These are phyloP conservation scores for Nansenia antarctica DNA, from an alignment of 2,113 vertebrate genomes.

Conservation along the genomic window DNA sequence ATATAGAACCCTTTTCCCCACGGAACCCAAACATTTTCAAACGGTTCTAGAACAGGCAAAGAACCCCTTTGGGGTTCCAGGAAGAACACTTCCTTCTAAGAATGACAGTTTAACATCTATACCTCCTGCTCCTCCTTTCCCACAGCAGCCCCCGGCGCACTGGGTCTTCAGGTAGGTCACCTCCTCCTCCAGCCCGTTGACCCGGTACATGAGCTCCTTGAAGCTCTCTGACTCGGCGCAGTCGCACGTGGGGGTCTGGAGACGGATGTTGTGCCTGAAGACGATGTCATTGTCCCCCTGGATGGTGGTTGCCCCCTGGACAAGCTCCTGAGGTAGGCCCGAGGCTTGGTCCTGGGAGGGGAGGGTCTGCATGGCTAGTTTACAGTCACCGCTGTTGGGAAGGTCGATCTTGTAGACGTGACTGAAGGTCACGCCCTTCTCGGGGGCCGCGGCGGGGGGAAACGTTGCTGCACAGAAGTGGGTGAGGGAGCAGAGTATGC, in stretches of 20 bases:
- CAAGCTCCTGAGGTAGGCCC: conserved; percentile 28
- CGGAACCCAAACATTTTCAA: no score
- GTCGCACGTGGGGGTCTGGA: conserved; percentile 74
- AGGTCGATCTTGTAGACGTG: conserved; percentile 84
- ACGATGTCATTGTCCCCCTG: conserved; percentile 81
- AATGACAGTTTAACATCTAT: no score
- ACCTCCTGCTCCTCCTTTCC: conserved; percentile 58
- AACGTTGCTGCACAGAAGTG: conserved; percentile 52
- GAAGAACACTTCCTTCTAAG: no score
- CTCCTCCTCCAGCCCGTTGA: conserved; percentile 86
- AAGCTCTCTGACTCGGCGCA: conserved; percentile 75
- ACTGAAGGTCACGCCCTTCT: conserved; percentile 81
- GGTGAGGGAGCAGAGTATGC: conserved; percentile 51
- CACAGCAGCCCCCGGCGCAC: conserved; percentile 80
- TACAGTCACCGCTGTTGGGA: conserved; percentile 72
- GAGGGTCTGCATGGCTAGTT: conserved; percentile 67
- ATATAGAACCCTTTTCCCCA: no score
- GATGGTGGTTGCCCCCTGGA: background rate
- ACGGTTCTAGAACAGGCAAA: no score
- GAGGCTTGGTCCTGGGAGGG: conserved; percentile 59
- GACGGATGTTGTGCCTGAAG: conserved; percentile 84
- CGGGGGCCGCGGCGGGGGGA: conserved; percentile 22
- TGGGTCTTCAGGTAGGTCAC: conserved; percentile 79
- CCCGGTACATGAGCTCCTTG: conserved; percentile 78
- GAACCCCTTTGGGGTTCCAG: no score